A percentile compares a stretch with the other conserved stretches of the same genome.
phyloP scores from a whole-genome alignment of 2,797 vertebrate species.

The Pangasius djambal region DNA sequence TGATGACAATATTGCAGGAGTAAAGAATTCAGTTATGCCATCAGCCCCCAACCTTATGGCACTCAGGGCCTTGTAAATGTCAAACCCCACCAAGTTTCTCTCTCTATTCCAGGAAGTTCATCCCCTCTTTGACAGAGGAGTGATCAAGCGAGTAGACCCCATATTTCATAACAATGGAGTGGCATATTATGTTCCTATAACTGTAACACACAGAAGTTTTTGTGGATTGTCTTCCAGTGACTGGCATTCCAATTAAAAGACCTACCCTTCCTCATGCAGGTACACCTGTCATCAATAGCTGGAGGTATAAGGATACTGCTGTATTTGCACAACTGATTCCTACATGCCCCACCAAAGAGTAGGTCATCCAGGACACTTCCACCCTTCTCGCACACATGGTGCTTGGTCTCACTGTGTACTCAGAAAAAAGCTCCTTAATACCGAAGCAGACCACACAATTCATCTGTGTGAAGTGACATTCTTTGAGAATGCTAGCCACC shows the following conservation, averaged over 20 bases:
- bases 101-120: not conserved
- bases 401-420: not conserved
- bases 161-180: not conserved
- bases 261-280: not conserved
- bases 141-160: not conserved
- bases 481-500: not conserved
- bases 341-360: not conserved
- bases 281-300: not conserved
- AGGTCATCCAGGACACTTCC: not conserved
- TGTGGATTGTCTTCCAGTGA: not conserved
- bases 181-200: not conserved
- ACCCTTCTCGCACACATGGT: not conserved
- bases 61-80: not conserved
- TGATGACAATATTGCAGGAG: not conserved
- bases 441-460: not conserved
- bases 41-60: not conserved
- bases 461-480: not conserved
- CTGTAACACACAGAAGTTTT: not conserved
- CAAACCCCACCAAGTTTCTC: not conserved
- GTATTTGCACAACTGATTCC: not conserved
- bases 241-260: not conserved
- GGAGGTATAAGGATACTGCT: not conserved
- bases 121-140: not conserved
- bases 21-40: not conserved
- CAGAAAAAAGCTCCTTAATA: not conserved